Percentiles rank a stretch among this genome's conserved stretches.
Conservation (phyloP, 2,888 invertebrate species). For the Lucinisca nassula region DNA sequence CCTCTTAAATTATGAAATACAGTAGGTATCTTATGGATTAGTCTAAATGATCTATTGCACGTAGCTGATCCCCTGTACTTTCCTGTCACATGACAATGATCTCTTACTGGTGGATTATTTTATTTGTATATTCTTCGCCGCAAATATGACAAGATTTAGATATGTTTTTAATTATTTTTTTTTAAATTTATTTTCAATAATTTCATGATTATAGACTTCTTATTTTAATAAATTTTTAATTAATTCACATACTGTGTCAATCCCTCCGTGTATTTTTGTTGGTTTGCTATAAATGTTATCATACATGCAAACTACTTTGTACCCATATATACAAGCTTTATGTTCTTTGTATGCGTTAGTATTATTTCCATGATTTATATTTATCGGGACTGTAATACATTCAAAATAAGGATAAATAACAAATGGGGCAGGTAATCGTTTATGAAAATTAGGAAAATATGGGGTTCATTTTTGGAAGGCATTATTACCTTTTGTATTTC, state of each 20-base stretch:
- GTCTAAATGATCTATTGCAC: too few relatives aligned
- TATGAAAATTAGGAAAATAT: not conserved
- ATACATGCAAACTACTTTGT: not conserved
- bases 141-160: too few relatives aligned
- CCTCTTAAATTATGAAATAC: not conserved
- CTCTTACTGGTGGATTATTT: not conserved
- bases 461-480: not conserved
- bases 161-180: not conserved
- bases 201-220: not conserved
- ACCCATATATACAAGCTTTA: not conserved
- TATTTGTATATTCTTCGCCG: too few relatives aligned
- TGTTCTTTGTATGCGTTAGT: not conserved
- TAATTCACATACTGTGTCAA: too few relatives aligned
- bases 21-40: not conserved
- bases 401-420: too few relatives aligned
- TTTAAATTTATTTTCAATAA: not conserved
- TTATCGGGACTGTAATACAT: not conserved
- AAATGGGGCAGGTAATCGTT: not conserved
- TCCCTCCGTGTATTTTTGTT: too few relatives aligned
- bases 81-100: not conserved
- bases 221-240: not conserved
- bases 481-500: too few relatives aligned
- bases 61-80: too few relatives aligned
- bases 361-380: not conserved
- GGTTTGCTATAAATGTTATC: too few relatives aligned